Percentiles rank a stretch among this genome's conserved stretches.
phyloP scores from a whole-genome alignment of 2,113 vertebrate species.

The Tringa solitaria region DNA sequence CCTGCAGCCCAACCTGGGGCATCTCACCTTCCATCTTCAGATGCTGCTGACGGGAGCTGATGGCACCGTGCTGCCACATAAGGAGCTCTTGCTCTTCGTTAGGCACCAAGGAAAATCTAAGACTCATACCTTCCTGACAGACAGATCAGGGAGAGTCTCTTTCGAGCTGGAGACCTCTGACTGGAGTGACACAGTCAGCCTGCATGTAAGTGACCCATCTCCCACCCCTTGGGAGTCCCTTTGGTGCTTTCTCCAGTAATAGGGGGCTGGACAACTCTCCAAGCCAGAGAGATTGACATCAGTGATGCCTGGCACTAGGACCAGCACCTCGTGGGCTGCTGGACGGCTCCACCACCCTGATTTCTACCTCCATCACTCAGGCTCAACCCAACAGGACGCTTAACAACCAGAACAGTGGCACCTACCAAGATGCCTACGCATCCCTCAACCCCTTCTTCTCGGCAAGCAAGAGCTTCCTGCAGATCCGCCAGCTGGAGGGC shows the following conservation, averaged over 20 bases:
- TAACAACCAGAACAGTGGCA: fast-evolving
- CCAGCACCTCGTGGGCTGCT: background rate
- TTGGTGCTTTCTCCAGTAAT: background rate
- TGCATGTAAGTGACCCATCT: background rate
- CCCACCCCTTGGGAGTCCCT: background rate
- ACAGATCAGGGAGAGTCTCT: background rate
- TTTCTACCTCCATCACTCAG: background rate
- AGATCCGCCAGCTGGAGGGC: fast-evolving
- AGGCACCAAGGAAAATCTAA: fast-evolving
- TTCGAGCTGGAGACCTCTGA: background rate
- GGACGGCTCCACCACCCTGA: background rate
- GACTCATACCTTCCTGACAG: background rate
- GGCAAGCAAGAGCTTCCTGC: background rate
- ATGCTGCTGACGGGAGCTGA: background rate
- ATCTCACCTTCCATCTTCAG: background rate
- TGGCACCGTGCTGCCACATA: fast-evolving
- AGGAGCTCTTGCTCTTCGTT: background rate
- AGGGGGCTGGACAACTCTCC: background rate
- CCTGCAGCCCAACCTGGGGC: background rate
- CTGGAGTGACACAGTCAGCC: fast-evolving
- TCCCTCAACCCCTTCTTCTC: fast-evolving
- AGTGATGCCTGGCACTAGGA: background rate
- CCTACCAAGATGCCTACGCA: fast-evolving
- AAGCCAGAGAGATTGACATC: background rate
- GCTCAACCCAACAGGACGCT: background rate